phyloP scores from a whole-genome alignment of 2,113 vertebrate species.

The Dasypus novemcinctus region DNA sequence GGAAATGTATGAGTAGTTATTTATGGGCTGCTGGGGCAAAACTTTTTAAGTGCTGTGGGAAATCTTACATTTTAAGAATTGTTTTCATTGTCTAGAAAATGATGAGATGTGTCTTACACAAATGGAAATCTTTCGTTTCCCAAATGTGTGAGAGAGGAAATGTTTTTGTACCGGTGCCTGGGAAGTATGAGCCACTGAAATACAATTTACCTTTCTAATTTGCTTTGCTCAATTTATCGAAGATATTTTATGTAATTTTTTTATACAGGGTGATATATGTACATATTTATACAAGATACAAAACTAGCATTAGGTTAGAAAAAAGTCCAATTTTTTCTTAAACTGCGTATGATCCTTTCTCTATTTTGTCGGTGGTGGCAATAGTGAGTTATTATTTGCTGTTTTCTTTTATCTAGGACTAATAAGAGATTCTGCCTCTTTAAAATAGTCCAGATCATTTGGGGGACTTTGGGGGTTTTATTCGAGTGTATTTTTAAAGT shows the following conservation, averaged over 20 bases:
- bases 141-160: not conserved
- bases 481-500: not conserved
- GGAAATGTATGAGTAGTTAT: not conserved
- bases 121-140: not conserved
- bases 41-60: constrained; percentile 30
- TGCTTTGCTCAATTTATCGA: not conserved
- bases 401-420: not conserved
- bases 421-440: not conserved
- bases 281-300: not conserved
- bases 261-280: not conserved
- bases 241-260: not conserved
- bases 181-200: not conserved
- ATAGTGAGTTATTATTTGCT: not conserved
- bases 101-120: constrained; percentile 18
- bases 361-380: not conserved
- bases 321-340: not conserved
- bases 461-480: not conserved
- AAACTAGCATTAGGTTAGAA: not conserved
- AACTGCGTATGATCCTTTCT: not conserved
- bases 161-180: not conserved
- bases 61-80: constrained; percentile 21
- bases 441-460: not conserved
- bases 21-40: not conserved
- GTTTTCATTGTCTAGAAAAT: constrained; percentile 33
- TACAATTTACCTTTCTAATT: not conserved